Evolutionary conservation across 2,888 invertebrate species (phyloP), one percentile per base, ranked within the genome.

Genomic region (Eretmocerus hayati): DNA sequence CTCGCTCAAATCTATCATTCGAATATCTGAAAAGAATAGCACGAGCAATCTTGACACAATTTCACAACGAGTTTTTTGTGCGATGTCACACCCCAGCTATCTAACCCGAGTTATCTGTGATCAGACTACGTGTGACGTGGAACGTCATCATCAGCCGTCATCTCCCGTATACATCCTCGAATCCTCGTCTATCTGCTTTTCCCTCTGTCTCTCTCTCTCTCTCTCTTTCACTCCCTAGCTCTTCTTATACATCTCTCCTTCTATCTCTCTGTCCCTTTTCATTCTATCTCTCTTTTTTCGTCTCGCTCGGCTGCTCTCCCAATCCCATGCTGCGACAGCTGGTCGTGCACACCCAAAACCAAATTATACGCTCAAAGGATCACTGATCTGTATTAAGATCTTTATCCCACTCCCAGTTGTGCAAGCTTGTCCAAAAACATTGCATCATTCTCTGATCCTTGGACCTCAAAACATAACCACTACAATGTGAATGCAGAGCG

Each of bases 331-430:
- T 58, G 61, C 65, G 65, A 69, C 71, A 71, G 71, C 68, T 70
- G 70, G 69, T 66, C 62, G 63, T 61, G 62, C 63, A 61, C 63
- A 61, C 63, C 64, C 62, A 62, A 68, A 68, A 70, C 65, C 62
- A 63, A 71, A 70, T 70, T 68, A 69, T 64, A 66, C 63, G 62
- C 68, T 67, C 69, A 65, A 65, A 67, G 65, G 64, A 67, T 62
- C 65, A 59, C 59, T 63, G 64, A 69, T 70, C 69, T 70, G 63
- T 69, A 67, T 69, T 69, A 64, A 69, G 71, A 71, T 71, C 45
- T 45, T 62, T 69, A 71, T 71, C 71, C 22, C 32, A 16, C 22
- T 39, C 43, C 46, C 45, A 42, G 45, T 48, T 52, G 42, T 26
- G 26, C 26, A 26, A 26, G 8, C 26, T 26, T 11, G 26, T 26